Evolutionary conservation across 2,113 vertebrate genomes (phyloP), one percentile per base, ranked within the genome.

Genomic region (Bubo scandiacus): DNA sequence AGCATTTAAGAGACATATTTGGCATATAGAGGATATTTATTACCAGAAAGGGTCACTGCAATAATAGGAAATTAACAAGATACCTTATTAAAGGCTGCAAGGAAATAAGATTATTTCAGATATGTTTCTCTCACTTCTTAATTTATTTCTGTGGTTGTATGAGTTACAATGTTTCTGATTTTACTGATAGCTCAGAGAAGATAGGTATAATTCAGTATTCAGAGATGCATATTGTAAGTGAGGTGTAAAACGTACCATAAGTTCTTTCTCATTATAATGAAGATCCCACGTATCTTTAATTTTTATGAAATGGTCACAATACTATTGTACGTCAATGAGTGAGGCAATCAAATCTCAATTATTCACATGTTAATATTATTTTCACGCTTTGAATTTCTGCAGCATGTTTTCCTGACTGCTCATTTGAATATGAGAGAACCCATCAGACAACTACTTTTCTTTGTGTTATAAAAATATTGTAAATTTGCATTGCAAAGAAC

Each of bases 401-500:
- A 93, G 40, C 68, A 84, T 1, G 0, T 90, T 94, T 93, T 86
- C 61, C 81, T 95, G 34, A 36, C 80, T 88, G 23, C 40, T 90
- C 17, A 88, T 97, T 95, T 96, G 86, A 91, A 96, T 96, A 92
- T 80, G 81, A 93, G 88, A 85, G 78, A 95, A 90, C 19, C 25
- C 81, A 96, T 42, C 59, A 94, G 70, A 92, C 36, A 95, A 74
- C 80, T 87, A 11, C 29, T 96, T 96, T 70, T 90, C 87, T 94
- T 94, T 94, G 42, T 94, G 84, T 67, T 82, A 81, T 26, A 72
- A 80, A 95, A 97, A 92, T 80, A 88, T 54, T 40, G 17, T 20
- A 58, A 78, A 94, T 97, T 95, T 96, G 86, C 88, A 97, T 96
- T 90, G 81, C 84, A 96, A 96, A 93, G 88, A 79, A 38, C 34